A percentile compares a stretch with the other conserved stretches of the same genome.
phyloP scores from a whole-genome alignment of 2,113 vertebrate genomes.

The Indicator indicator region DNA sequence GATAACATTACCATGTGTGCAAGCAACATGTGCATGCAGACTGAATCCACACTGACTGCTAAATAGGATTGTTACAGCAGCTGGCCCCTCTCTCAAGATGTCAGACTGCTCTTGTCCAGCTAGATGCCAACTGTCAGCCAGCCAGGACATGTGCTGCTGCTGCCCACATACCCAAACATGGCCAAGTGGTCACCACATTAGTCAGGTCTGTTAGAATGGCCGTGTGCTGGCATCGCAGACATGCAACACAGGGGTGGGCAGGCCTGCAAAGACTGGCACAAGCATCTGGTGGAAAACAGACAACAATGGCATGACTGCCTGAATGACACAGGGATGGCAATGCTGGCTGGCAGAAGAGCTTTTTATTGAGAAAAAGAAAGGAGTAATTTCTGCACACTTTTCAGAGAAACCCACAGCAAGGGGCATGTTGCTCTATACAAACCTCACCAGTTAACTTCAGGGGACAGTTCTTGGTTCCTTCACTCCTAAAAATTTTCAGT shows the following conservation, averaged over 20 bases:
- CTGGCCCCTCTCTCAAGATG: slow-evolving; percentile 16
- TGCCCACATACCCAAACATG: slow-evolving; percentile 55
- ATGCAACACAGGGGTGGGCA: background rate
- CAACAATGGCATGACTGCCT: background rate
- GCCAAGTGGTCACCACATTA: background rate
- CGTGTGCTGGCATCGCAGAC: background rate
- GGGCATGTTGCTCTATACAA: background rate
- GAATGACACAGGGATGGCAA: background rate
- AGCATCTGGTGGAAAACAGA: background rate
- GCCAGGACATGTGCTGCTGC: slow-evolving; percentile 14
- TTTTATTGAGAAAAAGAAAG: background rate
- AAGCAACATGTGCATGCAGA: slow-evolving; percentile 33
- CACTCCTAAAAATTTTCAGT: background rate
- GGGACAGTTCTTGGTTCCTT: background rate
- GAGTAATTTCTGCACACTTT: background rate
- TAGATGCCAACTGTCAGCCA: slow-evolving; percentile 50
- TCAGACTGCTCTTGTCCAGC: slow-evolving; percentile 1
- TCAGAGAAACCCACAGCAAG: background rate
- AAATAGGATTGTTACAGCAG: slow-evolving; percentile 5
- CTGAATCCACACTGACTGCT: background rate
- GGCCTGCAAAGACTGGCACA: background rate
- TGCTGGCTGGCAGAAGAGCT: background rate
- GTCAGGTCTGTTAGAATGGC: background rate
- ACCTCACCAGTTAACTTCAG: background rate
- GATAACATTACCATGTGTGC: slow-evolving; percentile 41